These are phyloP conservation scores for Drosophila nigrodunni DNA, from an alignment of 1,140 invertebrate species.

Conservation along the genomic window DNA sequence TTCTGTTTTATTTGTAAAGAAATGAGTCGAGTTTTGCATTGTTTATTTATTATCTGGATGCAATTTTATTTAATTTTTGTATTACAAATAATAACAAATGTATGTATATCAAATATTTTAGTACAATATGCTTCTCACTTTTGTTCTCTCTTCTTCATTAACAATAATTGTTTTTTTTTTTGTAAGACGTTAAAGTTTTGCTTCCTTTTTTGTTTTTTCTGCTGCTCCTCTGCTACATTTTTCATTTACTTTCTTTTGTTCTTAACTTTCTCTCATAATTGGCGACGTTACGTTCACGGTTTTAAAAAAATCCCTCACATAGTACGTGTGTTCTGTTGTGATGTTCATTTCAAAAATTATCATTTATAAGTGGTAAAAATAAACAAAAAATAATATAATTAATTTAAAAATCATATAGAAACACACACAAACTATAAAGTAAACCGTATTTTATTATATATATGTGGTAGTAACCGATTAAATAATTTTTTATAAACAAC, in stretches of 20 bases:
- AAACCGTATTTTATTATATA: slow-evolving; percentile 28
- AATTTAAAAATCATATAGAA: slow-evolving; percentile 51
- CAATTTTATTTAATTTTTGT: slow-evolving; percentile 83
- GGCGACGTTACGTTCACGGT: slow-evolving; percentile 79
- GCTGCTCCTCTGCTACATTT: slow-evolving; percentile 32
- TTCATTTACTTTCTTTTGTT: slow-evolving; percentile 43
- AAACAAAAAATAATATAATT: slow-evolving; percentile 8
- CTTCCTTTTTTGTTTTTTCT: slow-evolving; percentile 34
- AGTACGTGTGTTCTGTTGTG: slow-evolving; percentile 56
- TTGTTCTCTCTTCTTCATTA: slow-evolving; percentile 71
- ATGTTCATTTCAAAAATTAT: slow-evolving; percentile 56
- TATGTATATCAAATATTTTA: slow-evolving; percentile 83
- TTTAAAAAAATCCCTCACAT: slow-evolving; percentile 52
- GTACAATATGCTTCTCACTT: slow-evolving; percentile 80
- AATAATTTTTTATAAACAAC: slow-evolving; percentile 3
- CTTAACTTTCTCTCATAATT: slow-evolving; percentile 67
- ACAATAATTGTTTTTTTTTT: slow-evolving; percentile 72
- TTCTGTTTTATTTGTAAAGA: background rate
- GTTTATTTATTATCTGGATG: slow-evolving; percentile 81
- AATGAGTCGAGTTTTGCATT: slow-evolving; percentile 33
- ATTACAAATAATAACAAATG: slow-evolving; percentile 83
- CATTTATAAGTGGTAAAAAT: slow-evolving; percentile 29
- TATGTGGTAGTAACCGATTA: too few species aligned
- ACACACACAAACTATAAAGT: slow-evolving; percentile 78
- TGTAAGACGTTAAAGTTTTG: slow-evolving; percentile 74